These are phyloP conservation scores for Leptura quadrifasciata DNA, from an alignment of 2,888 invertebrate species.

Conservation along the genomic window DNA sequence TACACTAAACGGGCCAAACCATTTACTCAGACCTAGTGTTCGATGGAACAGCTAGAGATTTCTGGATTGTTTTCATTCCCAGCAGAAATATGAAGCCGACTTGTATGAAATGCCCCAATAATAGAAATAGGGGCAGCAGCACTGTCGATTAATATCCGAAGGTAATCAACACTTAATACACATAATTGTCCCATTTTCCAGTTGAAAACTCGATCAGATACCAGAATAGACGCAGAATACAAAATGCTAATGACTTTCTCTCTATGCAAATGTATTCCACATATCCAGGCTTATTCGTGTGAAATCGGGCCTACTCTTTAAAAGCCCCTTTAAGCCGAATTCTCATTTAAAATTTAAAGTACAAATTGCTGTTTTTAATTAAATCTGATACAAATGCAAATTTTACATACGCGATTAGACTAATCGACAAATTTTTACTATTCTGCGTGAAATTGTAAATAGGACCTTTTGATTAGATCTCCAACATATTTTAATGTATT, in stretches of 20 bases:
- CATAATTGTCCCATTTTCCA: too few relatives aligned
- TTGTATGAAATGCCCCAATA: too few relatives aligned
- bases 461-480: background rate
- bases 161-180: too few relatives aligned
- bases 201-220: too few relatives aligned
- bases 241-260: background rate
- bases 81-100: too few relatives aligned
- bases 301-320: background rate
- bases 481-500: too few relatives aligned
- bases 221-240: background rate
- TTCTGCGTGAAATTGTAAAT: background rate
- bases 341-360: constrained; percentile 18
- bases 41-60: too few relatives aligned
- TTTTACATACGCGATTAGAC: background rate
- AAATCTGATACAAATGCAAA: constrained; percentile 14
- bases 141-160: too few relatives aligned
- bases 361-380: background rate
- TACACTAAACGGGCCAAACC: too few relatives aligned
- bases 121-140: too few relatives aligned
- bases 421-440: background rate
- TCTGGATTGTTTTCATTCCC: too few relatives aligned
- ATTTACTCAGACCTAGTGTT: too few relatives aligned
- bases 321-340: background rate
- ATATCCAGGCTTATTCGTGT: background rate
- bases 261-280: constrained; percentile 24